A percentile compares a stretch with the other conserved stretches of the same genome.
These are phyloP conservation scores for Spea bombifrons DNA, from an alignment of 2,113 vertebrate genomes.

Conservation along the genomic window DNA sequence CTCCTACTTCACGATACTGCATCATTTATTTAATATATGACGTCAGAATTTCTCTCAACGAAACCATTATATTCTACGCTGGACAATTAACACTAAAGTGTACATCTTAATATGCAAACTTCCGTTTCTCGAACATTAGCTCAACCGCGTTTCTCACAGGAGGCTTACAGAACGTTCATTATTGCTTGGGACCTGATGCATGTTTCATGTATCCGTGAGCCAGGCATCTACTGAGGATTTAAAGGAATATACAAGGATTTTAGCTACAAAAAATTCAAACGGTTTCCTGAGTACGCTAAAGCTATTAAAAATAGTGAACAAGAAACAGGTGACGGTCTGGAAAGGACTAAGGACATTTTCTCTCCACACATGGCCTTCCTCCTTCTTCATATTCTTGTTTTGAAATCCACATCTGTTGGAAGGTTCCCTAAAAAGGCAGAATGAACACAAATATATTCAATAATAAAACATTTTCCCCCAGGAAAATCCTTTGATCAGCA, in stretches of 20 bases:
- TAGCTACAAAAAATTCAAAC: conserved; percentile 64
- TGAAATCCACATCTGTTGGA: conserved; percentile 99
- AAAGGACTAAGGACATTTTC: conserved; percentile 87
- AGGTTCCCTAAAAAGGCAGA: conserved; percentile 79
- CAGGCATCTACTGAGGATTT: conserved; percentile 54
- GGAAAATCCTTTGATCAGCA: too few relatives aligned
- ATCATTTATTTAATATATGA: too few relatives aligned
- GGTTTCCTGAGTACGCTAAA: conserved; percentile 79
- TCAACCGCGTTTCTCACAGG: background rate
- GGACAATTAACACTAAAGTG: too few relatives aligned
- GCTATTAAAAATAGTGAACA: conserved; percentile 68
- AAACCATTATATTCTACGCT: too few relatives aligned
- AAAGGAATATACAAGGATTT: conserved; percentile 62
- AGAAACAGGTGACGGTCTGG: conserved; percentile 54
- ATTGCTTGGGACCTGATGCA: conserved; percentile 39
- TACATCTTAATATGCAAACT: background rate
- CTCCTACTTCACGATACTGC: too few relatives aligned
- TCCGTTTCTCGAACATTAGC: background rate
- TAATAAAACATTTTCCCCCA: too few relatives aligned
- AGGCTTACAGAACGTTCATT: conserved; percentile 14
- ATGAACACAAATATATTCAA: too few relatives aligned
- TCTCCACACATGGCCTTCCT: conserved; percentile 96
- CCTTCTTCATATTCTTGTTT: conserved; percentile 98
- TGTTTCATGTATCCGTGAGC: conserved; percentile 19
- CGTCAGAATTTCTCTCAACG: too few relatives aligned